Evolutionary conservation across 2,888 invertebrate species (phyloP), one percentile per base, ranked within the genome.

Genomic region (Harpalus rubripes): DNA sequence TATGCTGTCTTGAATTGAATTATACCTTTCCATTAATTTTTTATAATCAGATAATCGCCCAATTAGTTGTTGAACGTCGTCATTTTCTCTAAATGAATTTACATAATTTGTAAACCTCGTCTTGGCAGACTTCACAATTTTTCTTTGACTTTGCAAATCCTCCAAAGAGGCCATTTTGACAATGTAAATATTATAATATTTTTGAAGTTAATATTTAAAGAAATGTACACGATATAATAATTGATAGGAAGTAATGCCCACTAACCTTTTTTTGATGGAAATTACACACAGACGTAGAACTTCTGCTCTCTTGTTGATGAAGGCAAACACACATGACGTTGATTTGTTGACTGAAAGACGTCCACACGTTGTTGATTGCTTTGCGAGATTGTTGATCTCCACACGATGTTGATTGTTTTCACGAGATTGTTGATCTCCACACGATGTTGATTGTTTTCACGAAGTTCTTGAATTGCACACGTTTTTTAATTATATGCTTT

Each of bases 61-160:
- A n/a, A n/a, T n/a, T n/a, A n/a, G n/a, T n/a, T n/a, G 18, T 32
- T 74, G 74, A 4, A 15, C 44, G 6, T 44, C 12, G 8, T 16
- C 74, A 12, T 18, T 22, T 56, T 76, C 18, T 44, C 52, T 52
- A 52, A 7, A 16, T 44, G 76, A 16, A 52, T 56, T 52, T 10
- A 52, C 52, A 18, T 76, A 52, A 76, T 76, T 76, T 76, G 15
- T 18, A 76, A 76, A 76, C 15, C 76, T 76, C 76, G 76, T 76
- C 44, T 76, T 76, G 7, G 76, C 44, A 52, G 76, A 76, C 44
- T 76, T 76, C 0, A 76, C 76, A 52, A 44, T 76, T 56, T 16
- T 76, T 52, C 76, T 44, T 18, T 76, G 56, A 52, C 52, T 56
- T n/a, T 7, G n/a, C 10, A 76, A 18, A 32, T 76, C 22, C 18